Conservation (phyloP, 2,888 invertebrate genomes). For the Agrotis exclamationis region DNA sequence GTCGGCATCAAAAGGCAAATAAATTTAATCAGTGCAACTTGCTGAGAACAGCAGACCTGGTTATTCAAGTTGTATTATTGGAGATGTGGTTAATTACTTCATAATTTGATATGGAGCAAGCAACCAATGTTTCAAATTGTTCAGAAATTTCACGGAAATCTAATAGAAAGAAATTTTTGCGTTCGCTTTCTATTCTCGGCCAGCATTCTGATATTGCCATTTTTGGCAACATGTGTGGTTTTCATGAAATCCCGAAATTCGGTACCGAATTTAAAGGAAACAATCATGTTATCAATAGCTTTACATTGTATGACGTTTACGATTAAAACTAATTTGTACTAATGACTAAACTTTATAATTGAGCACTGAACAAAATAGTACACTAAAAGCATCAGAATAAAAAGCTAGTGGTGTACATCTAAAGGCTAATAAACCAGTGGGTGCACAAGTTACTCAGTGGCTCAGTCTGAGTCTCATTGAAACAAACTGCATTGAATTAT, state of each 20-base stretch:
- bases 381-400: not conserved
- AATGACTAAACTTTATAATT: not conserved
- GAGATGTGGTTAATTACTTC: not conserved
- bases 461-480: conserved; percentile 46
- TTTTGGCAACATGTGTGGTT: too few relatives aligned
- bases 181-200: too few relatives aligned
- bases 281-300: too few relatives aligned
- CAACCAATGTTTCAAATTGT: too few relatives aligned
- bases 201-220: too few relatives aligned
- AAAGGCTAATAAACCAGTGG: conserved; percentile 47
- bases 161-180: too few relatives aligned
- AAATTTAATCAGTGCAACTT: conserved; percentile 35
- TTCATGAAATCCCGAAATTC: too few relatives aligned
- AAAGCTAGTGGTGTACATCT: conserved; percentile 12
- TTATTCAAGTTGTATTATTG: conserved; percentile 7
- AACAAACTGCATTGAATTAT: conserved; percentile 55
- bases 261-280: too few relatives aligned
- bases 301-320: too few relatives aligned
- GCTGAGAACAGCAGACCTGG: conserved; percentile 3
- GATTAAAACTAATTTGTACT: too few relatives aligned
- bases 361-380: too few relatives aligned
- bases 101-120: not conserved
- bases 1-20: conserved; percentile 40
- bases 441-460: conserved; percentile 36
- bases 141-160: too few relatives aligned